Evolutionary conservation across 2,113 vertebrate species (phyloP), one percentile per base, ranked within the genome.

Genomic region (Gila orcuttii): DNA sequence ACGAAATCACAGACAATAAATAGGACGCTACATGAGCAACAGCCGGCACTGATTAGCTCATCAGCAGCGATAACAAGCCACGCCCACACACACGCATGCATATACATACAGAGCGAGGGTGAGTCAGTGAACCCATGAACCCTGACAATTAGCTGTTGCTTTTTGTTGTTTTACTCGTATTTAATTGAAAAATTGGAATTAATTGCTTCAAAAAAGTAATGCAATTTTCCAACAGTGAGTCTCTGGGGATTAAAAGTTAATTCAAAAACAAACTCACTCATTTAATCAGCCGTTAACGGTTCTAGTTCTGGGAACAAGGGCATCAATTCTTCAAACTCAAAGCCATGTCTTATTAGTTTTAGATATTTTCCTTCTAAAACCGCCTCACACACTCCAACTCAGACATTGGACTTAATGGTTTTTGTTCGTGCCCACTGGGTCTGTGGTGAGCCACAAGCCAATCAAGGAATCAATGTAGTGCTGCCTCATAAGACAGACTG

Each of bases 381-480:
- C 77, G 47, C 66, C 68, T 66, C 66, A 64, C 74, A 84, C 69
- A 25, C 82, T 74, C 69, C n/a, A 76, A 79, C 62, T 79, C 42
- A 69, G 71, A 66, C 39, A 33, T 68, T 66, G 52, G 66, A 66
- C 55, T 84, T 84, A 81, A 77, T 64, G 66, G 59, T 47, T 82
- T 82, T 66, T 73, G 33, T 81, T 85, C 71, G 10, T 88, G 86
- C 60, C 80, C 25, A 52, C 75, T 85, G 83, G 57, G 59, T 86
- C 47, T 87, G 86, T 87, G 86, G 83, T 87, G 74, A 83, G 52
- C 68, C 86, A 89, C 86, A 83, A 85, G 42, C 60, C 75, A 89
- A 73, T 83, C 74, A 79, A 86, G 76, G 71, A 83, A 87, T 83
- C 83, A 62, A 45, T 81, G 50, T 60, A 13, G 13, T 83, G 64